These are phyloP conservation scores for Coturnix japonica DNA, from an alignment of 2,113 vertebrate species.

Conservation along the genomic window DNA sequence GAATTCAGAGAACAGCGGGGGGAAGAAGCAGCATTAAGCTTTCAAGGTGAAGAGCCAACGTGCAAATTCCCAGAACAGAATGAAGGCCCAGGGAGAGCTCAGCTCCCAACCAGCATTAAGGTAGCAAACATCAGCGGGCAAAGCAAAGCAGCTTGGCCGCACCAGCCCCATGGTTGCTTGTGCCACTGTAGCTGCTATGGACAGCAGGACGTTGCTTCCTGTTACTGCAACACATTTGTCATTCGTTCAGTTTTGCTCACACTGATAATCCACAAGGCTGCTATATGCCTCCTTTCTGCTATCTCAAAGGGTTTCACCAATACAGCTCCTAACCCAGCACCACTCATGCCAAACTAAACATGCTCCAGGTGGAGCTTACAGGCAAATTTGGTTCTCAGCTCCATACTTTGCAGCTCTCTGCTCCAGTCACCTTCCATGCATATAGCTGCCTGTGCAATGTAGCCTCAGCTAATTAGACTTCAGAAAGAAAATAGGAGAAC, in stretches of 20 bases:
- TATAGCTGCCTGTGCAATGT: background rate
- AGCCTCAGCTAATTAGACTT: background rate
- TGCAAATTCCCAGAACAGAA: background rate
- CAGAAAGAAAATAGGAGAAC: background rate
- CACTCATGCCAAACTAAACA: background rate
- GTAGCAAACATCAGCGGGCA: background rate
- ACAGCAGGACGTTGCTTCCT: background rate
- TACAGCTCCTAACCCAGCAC: background rate
- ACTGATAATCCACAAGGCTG: background rate
- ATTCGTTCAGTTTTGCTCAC: background rate
- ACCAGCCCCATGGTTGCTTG: background rate
- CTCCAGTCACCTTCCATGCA: background rate
- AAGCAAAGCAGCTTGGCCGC: background rate
- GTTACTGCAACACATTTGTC: background rate
- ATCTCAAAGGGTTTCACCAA: background rate
- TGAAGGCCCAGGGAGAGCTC: background rate
- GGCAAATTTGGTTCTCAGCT: background rate
- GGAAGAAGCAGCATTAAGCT: background rate
- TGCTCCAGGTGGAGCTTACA: background rate
- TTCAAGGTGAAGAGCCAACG: background rate
- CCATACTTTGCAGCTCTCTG: background rate
- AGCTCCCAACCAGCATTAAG: background rate
- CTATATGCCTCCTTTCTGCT: background rate
- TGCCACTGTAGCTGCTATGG: background rate
- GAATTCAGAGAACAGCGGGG: background rate